These are phyloP conservation scores for cat (Felis catus) DNA, from an alignment of 2,113 vertebrate genomes.

Conservation along the genomic window DNA sequence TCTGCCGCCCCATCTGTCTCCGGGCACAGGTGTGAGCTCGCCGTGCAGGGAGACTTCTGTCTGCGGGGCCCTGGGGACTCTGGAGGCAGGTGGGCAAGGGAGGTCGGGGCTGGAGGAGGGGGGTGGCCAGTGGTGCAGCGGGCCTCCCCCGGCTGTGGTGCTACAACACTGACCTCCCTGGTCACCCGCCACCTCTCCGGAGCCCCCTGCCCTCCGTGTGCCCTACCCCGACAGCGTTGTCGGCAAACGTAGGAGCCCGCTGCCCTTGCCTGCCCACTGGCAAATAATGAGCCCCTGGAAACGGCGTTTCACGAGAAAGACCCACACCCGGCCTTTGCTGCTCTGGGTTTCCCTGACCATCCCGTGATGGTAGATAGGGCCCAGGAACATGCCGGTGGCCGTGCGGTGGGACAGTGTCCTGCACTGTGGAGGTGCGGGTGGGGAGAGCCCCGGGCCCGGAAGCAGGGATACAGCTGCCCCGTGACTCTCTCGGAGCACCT, in stretches of 20 bases:
- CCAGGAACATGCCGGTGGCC: accelerated
- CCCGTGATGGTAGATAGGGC: neutral
- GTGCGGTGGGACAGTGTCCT: accelerated
- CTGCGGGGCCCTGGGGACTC: accelerated
- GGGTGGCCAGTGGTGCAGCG: accelerated
- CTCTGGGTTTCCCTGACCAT: neutral
- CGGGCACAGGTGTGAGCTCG: neutral
- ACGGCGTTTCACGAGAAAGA: neutral
- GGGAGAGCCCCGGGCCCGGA: neutral
- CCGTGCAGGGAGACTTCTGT: neutral
- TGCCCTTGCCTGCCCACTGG: neutral
- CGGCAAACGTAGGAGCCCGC: neutral
- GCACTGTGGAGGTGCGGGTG: accelerated
- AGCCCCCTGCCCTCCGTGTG: neutral
- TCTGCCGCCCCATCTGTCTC: neutral
- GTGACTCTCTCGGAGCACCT: neutral
- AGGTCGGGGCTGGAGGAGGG: neutral
- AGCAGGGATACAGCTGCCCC: neutral
- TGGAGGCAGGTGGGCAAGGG: neutral
- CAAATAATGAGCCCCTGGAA: neutral
- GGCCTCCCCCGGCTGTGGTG: neutral
- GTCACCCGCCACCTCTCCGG: accelerated
- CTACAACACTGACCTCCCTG: neutral
- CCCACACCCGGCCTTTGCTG: neutral
- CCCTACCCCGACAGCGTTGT: neutral